Percentiles rank a stretch among this genome's conserved stretches.
Conservation (phyloP, 2,888 invertebrate genomes). For the Chrysolina haemoptera region DNA sequence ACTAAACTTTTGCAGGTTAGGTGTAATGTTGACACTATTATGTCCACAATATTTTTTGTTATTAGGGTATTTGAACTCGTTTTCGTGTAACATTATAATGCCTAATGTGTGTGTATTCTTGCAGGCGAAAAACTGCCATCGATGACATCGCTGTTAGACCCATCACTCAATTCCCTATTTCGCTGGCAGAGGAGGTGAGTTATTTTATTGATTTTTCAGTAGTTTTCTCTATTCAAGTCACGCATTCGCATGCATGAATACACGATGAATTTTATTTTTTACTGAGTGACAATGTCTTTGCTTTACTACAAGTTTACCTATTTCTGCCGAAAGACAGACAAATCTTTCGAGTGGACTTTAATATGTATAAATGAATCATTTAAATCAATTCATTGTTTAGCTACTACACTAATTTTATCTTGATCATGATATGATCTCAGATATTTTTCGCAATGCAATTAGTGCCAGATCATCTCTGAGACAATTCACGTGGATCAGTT, state of each 20-base stretch:
- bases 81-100: slow-evolving; percentile 12
- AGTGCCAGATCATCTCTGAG: not conserved
- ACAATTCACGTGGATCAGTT: not conserved
- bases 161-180: slow-evolving; percentile 87
- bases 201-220: slow-evolving; percentile 10
- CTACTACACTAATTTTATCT: not conserved
- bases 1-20: slow-evolving; percentile 47
- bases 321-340: not conserved
- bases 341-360: too few species aligned
- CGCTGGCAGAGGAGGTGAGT: slow-evolving; percentile 87
- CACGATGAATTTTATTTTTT: not conserved
- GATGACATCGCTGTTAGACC: slow-evolving; percentile 93
- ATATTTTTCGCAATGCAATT: not conserved
- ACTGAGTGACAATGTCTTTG: not conserved
- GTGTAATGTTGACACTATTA: slow-evolving; percentile 59
- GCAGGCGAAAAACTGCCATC: slow-evolving; percentile 79
- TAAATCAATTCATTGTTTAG: not conserved
- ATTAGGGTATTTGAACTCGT: slow-evolving; percentile 56
- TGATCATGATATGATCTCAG: not conserved
- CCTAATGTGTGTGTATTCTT: slow-evolving; percentile 38
- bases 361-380: not conserved
- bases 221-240: slow-evolving; percentile 4
- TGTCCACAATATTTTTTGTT: slow-evolving; percentile 62
- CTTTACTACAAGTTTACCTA: not conserved
- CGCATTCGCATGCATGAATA: slow-evolving; percentile 35